These are phyloP conservation scores for Microtus richardsoni DNA, from an alignment of 2,113 vertebrate genomes.

Conservation along the genomic window DNA sequence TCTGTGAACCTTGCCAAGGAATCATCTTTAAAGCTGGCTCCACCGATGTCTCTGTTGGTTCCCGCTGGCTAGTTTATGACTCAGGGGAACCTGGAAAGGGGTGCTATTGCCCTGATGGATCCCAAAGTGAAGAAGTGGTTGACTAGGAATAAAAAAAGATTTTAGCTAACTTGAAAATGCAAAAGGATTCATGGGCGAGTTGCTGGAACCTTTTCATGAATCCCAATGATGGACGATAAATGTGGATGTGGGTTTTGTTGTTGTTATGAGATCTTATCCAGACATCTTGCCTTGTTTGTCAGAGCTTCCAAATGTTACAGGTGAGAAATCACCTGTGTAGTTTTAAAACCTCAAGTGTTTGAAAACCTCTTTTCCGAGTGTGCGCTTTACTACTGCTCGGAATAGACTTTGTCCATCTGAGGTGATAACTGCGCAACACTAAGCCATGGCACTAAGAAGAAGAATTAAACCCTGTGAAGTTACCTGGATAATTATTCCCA, in stretches of 20 bases:
- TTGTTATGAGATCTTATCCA: not conserved
- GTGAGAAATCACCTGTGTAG: not conserved
- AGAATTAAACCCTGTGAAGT: not conserved
- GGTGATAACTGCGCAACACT: not conserved
- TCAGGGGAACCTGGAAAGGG: constrained; percentile 29
- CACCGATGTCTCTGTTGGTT: not conserved
- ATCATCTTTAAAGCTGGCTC: not conserved
- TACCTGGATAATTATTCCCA: not conserved
- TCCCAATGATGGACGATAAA: not conserved
- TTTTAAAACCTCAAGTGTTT: not conserved
- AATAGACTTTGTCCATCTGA: not conserved
- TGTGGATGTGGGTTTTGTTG: not conserved
- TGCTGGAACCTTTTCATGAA: not conserved
- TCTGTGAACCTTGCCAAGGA: constrained; percentile 28
- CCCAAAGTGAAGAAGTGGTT: not conserved
- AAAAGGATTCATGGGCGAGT: not conserved
- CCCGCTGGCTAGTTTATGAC: constrained; percentile 13
- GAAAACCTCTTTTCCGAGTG: not conserved
- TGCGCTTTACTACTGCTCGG: not conserved
- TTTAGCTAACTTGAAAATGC: not conserved
- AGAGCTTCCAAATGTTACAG: not conserved
- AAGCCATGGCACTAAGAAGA: not conserved
- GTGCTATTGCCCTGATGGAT: not conserved
- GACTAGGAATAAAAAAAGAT: not conserved
- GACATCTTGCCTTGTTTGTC: not conserved